Percentiles rank a stretch among this genome's conserved stretches.
These are phyloP conservation scores for Synchiropus splendidus DNA, from an alignment of 2,113 vertebrate genomes.

Conservation along the genomic window DNA sequence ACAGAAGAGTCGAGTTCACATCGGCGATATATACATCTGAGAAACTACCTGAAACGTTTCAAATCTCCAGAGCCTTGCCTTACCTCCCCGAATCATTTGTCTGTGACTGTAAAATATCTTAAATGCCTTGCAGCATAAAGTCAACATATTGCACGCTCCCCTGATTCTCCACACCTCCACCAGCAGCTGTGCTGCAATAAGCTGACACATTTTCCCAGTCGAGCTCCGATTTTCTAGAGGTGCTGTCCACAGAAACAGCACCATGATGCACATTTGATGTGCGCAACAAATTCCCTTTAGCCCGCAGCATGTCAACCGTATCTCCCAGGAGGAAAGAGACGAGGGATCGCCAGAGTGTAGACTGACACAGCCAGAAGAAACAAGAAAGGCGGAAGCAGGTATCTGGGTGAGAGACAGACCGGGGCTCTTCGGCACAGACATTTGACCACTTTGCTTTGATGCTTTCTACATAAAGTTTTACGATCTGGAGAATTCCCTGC, in stretches of 20 bases:
- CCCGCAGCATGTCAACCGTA: slow-evolving; percentile 26
- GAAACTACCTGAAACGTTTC: no score
- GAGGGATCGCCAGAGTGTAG: slow-evolving; percentile 14
- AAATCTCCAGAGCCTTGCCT: no score
- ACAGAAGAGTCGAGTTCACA: no score
- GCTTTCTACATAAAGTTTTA: slow-evolving; percentile 18
- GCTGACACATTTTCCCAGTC: background rate
- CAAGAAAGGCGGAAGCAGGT: slow-evolving; percentile 7
- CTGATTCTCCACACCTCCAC: background rate
- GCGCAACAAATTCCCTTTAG: slow-evolving; percentile 45
- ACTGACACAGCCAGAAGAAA: slow-evolving; percentile 27
- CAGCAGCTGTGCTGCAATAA: background rate
- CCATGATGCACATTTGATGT: slow-evolving; percentile 37
- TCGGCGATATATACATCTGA: no score
- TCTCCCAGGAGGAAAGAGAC: slow-evolving; percentile 25
- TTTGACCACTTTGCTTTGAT: slow-evolving; percentile 48
- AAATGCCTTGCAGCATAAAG: no score
- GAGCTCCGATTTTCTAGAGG: slow-evolving; percentile 8
- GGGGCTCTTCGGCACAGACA: slow-evolving; percentile 10
- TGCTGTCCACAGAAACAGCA: slow-evolving; percentile 18
- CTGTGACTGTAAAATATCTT: no score
- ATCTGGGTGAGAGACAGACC: slow-evolving; percentile 10
- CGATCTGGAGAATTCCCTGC: slow-evolving; percentile 17
- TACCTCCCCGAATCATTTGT: no score
- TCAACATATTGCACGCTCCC: background rate